phyloP scores from a whole-genome alignment of 2,797 vertebrate species.

The Monodelphis domestica region DNA sequence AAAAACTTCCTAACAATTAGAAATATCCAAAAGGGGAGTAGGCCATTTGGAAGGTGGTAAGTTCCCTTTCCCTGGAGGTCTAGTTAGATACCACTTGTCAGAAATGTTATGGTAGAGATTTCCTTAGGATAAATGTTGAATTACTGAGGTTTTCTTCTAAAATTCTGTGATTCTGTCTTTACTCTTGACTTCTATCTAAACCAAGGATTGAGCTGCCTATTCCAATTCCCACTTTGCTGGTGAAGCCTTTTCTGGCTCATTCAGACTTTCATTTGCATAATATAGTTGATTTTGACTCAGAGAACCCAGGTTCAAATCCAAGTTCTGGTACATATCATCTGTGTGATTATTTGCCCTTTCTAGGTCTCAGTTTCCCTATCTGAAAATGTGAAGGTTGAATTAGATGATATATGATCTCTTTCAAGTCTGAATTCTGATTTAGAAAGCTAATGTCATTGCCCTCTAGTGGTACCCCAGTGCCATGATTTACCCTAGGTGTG shows the following conservation, averaged over 20 bases:
- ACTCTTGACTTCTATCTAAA: background rate
- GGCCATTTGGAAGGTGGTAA: background rate
- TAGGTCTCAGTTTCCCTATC: background rate
- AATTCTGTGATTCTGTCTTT: background rate
- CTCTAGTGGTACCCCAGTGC: slow-evolving; percentile 8
- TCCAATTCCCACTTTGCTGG: background rate
- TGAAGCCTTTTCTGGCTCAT: background rate
- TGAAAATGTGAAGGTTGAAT: background rate
- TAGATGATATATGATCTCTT: background rate
- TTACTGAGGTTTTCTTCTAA: background rate
- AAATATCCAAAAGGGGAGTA: background rate
- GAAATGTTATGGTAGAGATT: background rate
- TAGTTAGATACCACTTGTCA: background rate
- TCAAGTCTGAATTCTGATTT: background rate
- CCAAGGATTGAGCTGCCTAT: background rate
- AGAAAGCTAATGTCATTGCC: background rate
- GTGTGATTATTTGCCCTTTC: background rate
- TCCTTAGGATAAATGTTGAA: background rate
- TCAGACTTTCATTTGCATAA: background rate
- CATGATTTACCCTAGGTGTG: background rate
- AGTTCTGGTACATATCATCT: background rate
- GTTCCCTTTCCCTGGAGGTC: background rate
- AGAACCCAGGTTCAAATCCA: background rate
- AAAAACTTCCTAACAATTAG: background rate
- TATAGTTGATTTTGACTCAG: background rate